phyloP scores from a whole-genome alignment of 2,797 vertebrate genomes.

The Acomys russatus region DNA sequence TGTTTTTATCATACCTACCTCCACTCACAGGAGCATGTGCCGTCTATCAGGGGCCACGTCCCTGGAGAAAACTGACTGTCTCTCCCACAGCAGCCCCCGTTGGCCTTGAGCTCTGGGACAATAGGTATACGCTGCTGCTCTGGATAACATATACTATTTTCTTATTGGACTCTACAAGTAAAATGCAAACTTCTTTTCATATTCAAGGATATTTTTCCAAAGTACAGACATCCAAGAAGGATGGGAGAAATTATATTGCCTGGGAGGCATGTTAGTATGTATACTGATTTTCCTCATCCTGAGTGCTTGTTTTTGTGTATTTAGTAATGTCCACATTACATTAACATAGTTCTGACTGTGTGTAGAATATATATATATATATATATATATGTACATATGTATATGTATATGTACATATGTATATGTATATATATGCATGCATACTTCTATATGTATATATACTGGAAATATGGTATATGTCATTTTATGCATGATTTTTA shows the following conservation, averaged over 20 bases:
- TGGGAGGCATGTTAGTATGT: not conserved
- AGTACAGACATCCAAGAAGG: not conserved
- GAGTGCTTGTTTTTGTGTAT: not conserved
- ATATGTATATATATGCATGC: not conserved
- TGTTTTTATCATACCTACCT: not conserved
- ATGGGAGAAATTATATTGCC: not conserved
- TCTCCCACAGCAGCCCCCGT: not conserved
- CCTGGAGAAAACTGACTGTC: not conserved
- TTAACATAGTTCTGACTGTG: not conserved
- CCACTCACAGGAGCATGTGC: not conserved
- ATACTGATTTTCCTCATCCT: constrained; percentile 12
- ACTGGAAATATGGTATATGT: not conserved
- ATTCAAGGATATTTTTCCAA: not conserved
- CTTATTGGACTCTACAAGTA: not conserved
- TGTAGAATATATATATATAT: not conserved
- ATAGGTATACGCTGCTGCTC: not conserved
- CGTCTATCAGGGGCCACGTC: too few species aligned
- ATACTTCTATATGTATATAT: not conserved
- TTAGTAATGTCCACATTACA: not conserved
- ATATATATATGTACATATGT: not conserved
- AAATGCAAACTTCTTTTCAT: not conserved
- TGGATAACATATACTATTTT: not conserved
- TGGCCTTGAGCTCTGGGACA: not conserved
- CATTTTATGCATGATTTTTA: not conserved
- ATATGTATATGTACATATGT: not conserved